A percentile compares a stretch with the other conserved stretches of the same genome.
phyloP scores from a whole-genome alignment of 2,888 invertebrate species.

The Cancer borealis region DNA sequence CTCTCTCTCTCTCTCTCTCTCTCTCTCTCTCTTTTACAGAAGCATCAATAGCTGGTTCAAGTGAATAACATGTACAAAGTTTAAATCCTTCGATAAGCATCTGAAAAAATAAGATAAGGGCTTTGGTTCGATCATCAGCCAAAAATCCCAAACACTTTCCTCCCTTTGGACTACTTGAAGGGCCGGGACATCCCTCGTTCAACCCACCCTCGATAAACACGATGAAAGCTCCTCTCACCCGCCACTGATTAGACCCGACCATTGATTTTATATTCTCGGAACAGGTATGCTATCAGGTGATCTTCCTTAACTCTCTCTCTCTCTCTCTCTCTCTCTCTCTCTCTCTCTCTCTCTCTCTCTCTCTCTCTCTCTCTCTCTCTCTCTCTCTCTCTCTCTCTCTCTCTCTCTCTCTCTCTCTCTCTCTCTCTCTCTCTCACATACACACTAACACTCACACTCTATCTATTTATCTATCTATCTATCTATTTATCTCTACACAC shows the following conservation, averaged over 20 bases:
- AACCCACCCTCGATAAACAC: neutral
- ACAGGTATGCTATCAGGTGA: conserved; percentile 8
- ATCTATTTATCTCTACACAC: no score
- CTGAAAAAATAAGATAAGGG: neutral
- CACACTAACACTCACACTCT: no score
- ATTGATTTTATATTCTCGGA: conserved; percentile 29
- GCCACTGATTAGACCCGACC: neutral
- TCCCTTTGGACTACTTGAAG: neutral
- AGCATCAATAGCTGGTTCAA: neutral
- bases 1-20: neutral
- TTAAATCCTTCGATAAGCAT: neutral
- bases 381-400: neutral
- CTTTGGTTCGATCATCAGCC: neutral
- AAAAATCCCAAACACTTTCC: neutral
- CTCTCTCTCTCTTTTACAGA: neutral
- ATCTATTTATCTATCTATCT: no score
- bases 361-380: conserved; percentile 7
- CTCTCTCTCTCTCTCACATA: no score
- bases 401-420: neutral
- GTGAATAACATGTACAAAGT: neutral
- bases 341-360: conserved; percentile 33
- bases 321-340: conserved; percentile 30
- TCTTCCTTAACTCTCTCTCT: neutral
- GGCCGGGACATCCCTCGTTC: neutral
- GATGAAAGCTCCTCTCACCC: neutral